A percentile compares a stretch with the other conserved stretches of the same genome.
These are phyloP conservation scores for Dinothrombium tinctorium DNA, from an alignment of 1,140 invertebrate genomes.

Conservation along the genomic window DNA sequence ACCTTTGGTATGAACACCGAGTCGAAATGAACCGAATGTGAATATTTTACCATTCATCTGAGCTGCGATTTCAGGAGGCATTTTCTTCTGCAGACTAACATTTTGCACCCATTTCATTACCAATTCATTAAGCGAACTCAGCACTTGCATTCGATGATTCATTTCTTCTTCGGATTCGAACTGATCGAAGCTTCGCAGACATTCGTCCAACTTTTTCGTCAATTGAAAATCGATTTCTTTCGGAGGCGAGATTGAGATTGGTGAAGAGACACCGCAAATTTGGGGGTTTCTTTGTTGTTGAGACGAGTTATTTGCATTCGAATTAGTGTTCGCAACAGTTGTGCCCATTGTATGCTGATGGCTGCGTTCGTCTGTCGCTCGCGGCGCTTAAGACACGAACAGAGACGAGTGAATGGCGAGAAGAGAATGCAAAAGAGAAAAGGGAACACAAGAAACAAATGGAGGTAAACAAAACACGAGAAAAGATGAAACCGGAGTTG, in stretches of 20 bases:
- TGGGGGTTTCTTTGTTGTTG: too few relatives aligned
- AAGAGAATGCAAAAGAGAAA: too few relatives aligned
- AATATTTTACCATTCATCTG: constrained; percentile 90
- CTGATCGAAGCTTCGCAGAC: constrained; percentile 59
- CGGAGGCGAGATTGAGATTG: constrained; percentile 64
- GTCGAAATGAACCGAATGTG: constrained; percentile 84
- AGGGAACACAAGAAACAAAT: too few relatives aligned
- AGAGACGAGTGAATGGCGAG: too few relatives aligned
- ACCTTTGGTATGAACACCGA: constrained; percentile 63
- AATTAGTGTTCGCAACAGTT: constrained; percentile 29
- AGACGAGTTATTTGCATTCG: too few relatives aligned
- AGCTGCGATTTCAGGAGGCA: constrained; percentile 59
- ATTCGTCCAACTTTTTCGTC: constrained; percentile 55
- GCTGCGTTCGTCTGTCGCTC: constrained; percentile 18
- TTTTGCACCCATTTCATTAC: constrained; percentile 80
- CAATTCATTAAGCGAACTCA: constrained; percentile 55
- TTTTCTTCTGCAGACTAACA: constrained; percentile 58
- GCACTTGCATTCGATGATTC: constrained; percentile 46
- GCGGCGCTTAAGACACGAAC: too few relatives aligned
- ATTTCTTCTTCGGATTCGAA: constrained; percentile 77
- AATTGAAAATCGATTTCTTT: constrained; percentile 56
- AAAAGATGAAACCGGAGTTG: too few relatives aligned
- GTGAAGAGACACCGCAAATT: constrained; percentile 57
- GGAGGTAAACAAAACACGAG: too few relatives aligned
- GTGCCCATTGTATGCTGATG: constrained; percentile 26